phyloP scores from a whole-genome alignment of 2,797 vertebrate genomes.

The Micrastur ruficollis region DNA sequence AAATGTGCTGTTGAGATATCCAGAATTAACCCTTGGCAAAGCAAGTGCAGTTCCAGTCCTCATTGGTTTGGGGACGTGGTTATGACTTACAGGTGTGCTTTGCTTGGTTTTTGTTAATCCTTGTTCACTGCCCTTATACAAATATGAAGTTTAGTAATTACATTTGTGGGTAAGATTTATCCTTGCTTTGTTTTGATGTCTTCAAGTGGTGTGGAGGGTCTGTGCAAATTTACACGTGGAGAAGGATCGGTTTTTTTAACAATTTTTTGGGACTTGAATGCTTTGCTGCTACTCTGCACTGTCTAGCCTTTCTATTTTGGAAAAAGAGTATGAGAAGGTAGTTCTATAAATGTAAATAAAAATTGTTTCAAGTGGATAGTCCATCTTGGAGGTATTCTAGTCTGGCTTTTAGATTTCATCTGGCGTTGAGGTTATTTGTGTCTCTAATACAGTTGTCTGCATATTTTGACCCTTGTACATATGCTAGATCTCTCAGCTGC shows the following conservation, averaged over 20 bases:
- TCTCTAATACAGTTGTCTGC: background rate
- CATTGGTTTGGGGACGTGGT: background rate
- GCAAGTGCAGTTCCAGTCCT: background rate
- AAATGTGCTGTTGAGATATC: background rate
- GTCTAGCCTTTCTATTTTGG: background rate
- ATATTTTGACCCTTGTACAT: background rate
- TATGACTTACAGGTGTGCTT: background rate
- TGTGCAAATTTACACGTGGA: background rate
- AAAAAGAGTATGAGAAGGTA: background rate
- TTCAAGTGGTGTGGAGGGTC: background rate
- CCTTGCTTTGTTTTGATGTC: background rate
- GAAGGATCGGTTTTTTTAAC: background rate
- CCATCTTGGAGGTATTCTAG: background rate
- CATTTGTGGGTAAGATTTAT: background rate
- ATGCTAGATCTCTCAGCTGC: background rate
- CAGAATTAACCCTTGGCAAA: constrained; percentile 45
- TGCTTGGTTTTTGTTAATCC: background rate
- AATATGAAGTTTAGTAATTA: background rate
- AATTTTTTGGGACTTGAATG: background rate
- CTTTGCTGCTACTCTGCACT: background rate
- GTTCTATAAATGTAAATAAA: background rate
- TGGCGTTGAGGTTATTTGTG: background rate
- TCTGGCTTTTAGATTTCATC: background rate
- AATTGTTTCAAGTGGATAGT: background rate
- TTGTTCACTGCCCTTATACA: background rate